Base-by-base conservation (phyloP, 2,797 vertebrate genomes). In the Valencia hispanica region DNA sequence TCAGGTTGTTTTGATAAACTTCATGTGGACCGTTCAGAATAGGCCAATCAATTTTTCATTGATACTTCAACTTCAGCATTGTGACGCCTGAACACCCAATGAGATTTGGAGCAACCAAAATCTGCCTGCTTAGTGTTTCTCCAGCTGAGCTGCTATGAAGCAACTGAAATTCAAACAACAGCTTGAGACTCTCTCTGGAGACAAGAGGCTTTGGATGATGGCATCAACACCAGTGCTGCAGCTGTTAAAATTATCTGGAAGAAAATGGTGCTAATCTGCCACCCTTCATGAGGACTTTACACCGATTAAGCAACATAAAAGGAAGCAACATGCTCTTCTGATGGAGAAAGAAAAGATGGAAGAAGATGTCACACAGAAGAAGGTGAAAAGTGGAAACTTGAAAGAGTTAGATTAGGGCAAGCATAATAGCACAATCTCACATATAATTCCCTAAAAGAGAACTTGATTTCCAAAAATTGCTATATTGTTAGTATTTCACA, bases 171-270 rank as follows among this genome's bases (percentile, higher is more conserved):
- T 86, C 89, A 92, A 88, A 89, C 89, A 92, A 88, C 87, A 92
- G 92, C 88, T 91, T 90, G 85, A 89, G 90, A 87, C 88, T 90
- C 91, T 94, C 88, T 94, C 80, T 74, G 79, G 91, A 91, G 86
- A 93, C 86, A 81, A 93, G 88, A 92, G 90, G 90, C 87, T 92
- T 93, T 90, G 93, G 91, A 93, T 92, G 93, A 91, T 85, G 77
- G 82, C 87, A 70, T 87, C 84, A 71, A 74, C 79, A 55, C 83
- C 91, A 87, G 87, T 55, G 39, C 94, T 88, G 90, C 95, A 96
- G 95, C 94, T 95, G 94, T 92, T 94, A 79, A 91, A 94, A 94
- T 94, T 88, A 93, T 94, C 86, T 90, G 91, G 92, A 92, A 86
- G 88, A 93, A 89, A 94, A 93, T 92, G 87, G 90, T 48, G 77